Evolutionary conservation across 2,797 vertebrate genomes (phyloP).

Genomic region (Rhynchonycteris naso): DNA sequence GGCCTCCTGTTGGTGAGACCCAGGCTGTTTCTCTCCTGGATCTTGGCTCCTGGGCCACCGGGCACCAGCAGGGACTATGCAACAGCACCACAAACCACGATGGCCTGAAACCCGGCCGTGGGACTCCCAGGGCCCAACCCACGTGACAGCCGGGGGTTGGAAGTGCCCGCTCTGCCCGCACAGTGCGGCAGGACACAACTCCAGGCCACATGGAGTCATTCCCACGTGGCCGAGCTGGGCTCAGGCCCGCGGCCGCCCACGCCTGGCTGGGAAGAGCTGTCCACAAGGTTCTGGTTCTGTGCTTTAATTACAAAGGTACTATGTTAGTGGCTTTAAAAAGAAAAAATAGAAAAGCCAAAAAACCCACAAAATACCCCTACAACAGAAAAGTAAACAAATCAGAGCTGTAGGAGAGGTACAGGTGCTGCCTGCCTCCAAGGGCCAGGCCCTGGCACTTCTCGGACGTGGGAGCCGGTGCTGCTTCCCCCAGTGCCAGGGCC

Average conservation of each 20-base stretch:
- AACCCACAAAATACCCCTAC: neutral
- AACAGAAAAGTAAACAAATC: neutral
- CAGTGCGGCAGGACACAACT: neutral
- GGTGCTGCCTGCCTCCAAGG: neutral
- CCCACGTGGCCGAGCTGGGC: neutral
- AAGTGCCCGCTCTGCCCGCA: neutral
- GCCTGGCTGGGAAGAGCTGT: neutral
- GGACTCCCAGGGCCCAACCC: neutral
- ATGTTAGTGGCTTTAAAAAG: neutral
- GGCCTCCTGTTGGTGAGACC: neutral
- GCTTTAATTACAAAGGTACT: neutral
- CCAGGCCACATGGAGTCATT: fast-evolving
- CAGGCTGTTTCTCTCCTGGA: no score
- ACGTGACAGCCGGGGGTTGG: fast-evolving
- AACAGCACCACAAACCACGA: fast-evolving
- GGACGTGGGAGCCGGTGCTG: neutral
- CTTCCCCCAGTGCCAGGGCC: neutral
- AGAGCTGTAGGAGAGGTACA: neutral
- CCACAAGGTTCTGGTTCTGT: neutral
- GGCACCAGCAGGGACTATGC: neutral
- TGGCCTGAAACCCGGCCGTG: fast-evolving
- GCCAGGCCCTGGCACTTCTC: neutral
- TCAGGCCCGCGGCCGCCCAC: neutral
- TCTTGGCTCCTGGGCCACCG: neutral
- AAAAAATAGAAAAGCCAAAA: neutral